Conservation (phyloP, 2,113 vertebrate species). For the Otocyon megalotis region DNA sequence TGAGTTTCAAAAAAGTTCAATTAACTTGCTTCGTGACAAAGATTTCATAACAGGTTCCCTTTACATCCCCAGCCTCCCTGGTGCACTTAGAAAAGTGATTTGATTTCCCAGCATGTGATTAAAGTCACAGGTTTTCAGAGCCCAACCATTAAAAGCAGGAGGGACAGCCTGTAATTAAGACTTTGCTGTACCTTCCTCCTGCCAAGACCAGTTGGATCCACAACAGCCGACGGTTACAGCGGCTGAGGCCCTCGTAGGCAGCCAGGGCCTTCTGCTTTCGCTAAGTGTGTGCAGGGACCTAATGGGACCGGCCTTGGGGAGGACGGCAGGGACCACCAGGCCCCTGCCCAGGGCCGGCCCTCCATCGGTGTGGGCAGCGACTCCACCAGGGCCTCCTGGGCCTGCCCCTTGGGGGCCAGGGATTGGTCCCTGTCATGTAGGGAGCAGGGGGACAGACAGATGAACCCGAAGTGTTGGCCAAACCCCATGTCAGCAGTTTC, state of each 20-base stretch:
- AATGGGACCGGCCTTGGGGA: neutral
- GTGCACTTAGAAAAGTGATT: constrained; percentile 50
- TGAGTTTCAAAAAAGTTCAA: neutral
- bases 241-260: neutral
- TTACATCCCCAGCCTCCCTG: neutral
- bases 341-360: neutral
- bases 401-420: neutral
- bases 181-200: neutral
- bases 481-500: neutral
- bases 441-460: neutral
- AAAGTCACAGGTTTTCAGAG: constrained; percentile 19
- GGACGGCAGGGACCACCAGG: accelerated
- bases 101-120: constrained; percentile 66
- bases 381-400: neutral
- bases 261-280: neutral
- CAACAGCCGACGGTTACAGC: neutral
- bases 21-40: neutral
- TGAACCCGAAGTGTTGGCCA: neutral
- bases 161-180: constrained; percentile 60
- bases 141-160: constrained; percentile 49
- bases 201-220: neutral
- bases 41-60: constrained; percentile 40
- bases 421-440: neutral
- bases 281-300: accelerated
- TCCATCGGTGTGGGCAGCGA: neutral